Conservation (phyloP, 1,140 invertebrate genomes). For the Adoxophyes honmai region DNA sequence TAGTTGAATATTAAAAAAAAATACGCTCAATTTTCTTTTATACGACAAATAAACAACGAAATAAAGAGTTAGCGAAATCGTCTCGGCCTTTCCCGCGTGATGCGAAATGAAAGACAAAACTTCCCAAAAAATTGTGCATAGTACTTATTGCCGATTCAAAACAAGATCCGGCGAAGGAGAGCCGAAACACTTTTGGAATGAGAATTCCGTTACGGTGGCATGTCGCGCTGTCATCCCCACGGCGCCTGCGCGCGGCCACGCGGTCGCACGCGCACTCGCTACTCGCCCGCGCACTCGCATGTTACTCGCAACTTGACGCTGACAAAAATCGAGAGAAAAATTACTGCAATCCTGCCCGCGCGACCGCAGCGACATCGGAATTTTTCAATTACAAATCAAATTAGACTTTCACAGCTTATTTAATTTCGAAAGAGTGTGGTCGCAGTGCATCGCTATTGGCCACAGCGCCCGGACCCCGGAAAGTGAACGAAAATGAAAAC, state of each 20-base stretch:
- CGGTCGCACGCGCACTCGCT: slow-evolving; percentile 24
- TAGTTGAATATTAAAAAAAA: too few relatives aligned
- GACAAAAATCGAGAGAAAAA: neutral
- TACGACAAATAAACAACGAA: too few relatives aligned
- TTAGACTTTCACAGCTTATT: slow-evolving; percentile 41
- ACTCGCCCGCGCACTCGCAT: slow-evolving; percentile 23
- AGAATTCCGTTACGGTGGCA: slow-evolving; percentile 38
- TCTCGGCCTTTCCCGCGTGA: too few relatives aligned
- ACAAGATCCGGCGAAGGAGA: too few relatives aligned
- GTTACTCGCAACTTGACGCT: slow-evolving; percentile 18
- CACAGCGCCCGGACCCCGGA: neutral
- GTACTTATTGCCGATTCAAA: too few relatives aligned
- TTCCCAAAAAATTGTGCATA: too few relatives aligned
- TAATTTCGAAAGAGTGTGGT: slow-evolving; percentile 46
- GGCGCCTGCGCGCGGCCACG: slow-evolving; percentile 48
- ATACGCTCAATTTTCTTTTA: too few relatives aligned
- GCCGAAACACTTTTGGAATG: slow-evolving; percentile 34
- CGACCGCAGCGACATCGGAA: slow-evolving; percentile 30
- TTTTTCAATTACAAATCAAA: slow-evolving; percentile 57
- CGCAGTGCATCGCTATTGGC: slow-evolving; percentile 16
- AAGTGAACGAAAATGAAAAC: slow-evolving; percentile 57
- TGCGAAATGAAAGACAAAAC: too few relatives aligned
- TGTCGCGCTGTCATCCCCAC: slow-evolving; percentile 49
- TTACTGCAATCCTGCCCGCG: neutral
- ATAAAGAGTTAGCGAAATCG: too few relatives aligned